A percentile compares a stretch with the other conserved stretches of the same genome.
Evolutionary conservation across 2,888 invertebrate species (phyloP).

Genomic region (Toxonevra muliebris): DNA sequence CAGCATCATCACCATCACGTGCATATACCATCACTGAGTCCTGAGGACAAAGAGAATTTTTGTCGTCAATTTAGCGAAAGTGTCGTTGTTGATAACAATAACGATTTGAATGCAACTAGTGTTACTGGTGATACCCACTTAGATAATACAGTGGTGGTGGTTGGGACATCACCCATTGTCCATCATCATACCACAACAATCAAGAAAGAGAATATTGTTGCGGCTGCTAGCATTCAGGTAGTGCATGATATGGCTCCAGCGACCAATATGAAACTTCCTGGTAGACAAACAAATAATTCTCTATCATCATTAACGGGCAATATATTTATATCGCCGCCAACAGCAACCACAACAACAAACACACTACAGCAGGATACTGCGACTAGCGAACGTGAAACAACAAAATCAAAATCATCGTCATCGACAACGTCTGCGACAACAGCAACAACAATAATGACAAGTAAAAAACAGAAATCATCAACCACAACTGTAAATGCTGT

Average conservation of each 20-base stretch:
- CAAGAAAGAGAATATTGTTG: conserved; percentile 37
- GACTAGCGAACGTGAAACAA: conserved; percentile 4
- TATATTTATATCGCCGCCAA: conserved; percentile 72
- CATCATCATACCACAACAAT: conserved; percentile 6
- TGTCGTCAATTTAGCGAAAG: conserved; percentile 48
- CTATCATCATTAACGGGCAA: conserved; percentile 85
- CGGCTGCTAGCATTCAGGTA: conserved; percentile 24
- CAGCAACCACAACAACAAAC: conserved; percentile 1
- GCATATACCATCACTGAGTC: conserved; percentile 52
- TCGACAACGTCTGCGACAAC: conserved; percentile 2
- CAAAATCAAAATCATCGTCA: conserved; percentile 8
- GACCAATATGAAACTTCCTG: conserved; percentile 66
- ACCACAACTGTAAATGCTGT: conserved; percentile 7
- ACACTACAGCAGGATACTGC: conserved; percentile 2
- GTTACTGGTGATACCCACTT: conserved; percentile 13
- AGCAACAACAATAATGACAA: conserved; percentile 7
- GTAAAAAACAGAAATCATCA: conserved; percentile 26
- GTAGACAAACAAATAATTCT: conserved; percentile 87
- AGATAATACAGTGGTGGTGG: conserved; percentile 20
- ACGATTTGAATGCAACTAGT: conserved; percentile 32
- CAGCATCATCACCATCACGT: conserved; percentile 32
- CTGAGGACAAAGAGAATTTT: conserved; percentile 61
- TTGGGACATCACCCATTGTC: conserved; percentile 35
- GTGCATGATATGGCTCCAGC: conserved; percentile 62
- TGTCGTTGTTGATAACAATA: conserved; percentile 45